Evolutionary conservation across 1,140 invertebrate genomes (phyloP).

Genomic region (Sweltsa coloradensis): DNA sequence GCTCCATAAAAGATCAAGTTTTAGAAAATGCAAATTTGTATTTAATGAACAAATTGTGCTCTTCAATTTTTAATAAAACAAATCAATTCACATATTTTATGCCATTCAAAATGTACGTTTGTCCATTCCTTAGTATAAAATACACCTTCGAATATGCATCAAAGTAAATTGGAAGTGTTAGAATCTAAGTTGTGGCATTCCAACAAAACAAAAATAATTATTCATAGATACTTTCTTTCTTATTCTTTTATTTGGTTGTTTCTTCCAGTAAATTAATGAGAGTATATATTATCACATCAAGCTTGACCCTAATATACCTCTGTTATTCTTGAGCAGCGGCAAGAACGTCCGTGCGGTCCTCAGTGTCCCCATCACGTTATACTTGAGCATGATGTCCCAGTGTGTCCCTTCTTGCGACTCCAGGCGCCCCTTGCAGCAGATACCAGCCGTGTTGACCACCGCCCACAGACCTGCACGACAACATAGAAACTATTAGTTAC

Average conservation of each 20-base stretch:
- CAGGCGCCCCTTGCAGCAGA: conserved; percentile 49
- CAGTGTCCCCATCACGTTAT: conserved; percentile 61
- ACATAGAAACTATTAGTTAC: conserved; percentile 12
- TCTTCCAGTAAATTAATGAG: too few species aligned
- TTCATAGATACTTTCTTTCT: background rate
- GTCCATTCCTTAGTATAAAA: too few species aligned
- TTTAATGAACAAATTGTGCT: too few species aligned
- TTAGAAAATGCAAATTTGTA: too few species aligned
- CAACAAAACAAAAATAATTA: too few species aligned
- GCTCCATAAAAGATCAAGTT: too few species aligned
- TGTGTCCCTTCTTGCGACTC: conserved; percentile 57
- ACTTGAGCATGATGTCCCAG: conserved; percentile 63
- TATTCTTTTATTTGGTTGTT: background rate
- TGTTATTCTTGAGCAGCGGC: conserved; percentile 44
- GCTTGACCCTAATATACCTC: conserved; percentile 35
- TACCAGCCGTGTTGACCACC: conserved; percentile 66
- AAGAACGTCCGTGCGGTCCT: conserved; percentile 61
- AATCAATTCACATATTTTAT: too few species aligned
- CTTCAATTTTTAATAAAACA: too few species aligned
- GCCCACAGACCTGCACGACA: conserved; percentile 63
- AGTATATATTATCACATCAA: background rate
- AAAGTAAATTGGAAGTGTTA: too few species aligned
- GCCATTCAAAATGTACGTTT: too few species aligned
- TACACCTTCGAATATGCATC: too few species aligned
- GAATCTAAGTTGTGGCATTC: too few species aligned